Percentiles rank a stretch among this genome's conserved stretches.
These are phyloP conservation scores for Sebastes steindachneri DNA, from an alignment of 2,797 vertebrate species.

Conservation along the genomic window DNA sequence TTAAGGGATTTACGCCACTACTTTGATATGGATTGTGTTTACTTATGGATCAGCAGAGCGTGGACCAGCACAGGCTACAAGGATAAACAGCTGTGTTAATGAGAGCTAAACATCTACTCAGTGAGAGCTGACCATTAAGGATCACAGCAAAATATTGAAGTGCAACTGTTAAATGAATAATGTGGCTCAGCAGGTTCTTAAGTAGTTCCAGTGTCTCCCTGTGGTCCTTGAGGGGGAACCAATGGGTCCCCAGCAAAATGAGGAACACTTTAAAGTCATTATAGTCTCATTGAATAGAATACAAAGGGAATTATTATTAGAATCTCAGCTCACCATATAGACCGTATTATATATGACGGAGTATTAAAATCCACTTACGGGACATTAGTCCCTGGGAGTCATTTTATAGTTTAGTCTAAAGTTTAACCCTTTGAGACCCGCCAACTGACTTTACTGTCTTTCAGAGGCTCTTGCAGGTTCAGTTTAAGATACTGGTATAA, in stretches of 20 bases:
- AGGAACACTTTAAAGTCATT: not conserved
- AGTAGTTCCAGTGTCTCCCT: not conserved
- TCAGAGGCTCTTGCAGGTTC: no score
- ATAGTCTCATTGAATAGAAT: not conserved
- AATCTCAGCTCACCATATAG: not conserved
- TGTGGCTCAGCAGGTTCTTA: not conserved
- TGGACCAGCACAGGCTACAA: conserved; percentile 8
- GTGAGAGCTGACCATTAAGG: not conserved
- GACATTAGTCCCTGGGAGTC: not conserved
- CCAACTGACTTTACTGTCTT: no score
- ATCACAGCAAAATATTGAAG: not conserved
- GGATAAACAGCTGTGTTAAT: conserved; percentile 10
- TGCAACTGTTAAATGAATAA: not conserved
- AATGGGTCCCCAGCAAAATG: not conserved
- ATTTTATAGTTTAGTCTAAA: not conserved
- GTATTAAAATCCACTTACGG: not conserved
- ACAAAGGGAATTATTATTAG: not conserved
- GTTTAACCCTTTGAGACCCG: no score
- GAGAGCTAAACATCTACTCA: not conserved
- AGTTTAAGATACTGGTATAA: no score
- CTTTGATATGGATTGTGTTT: not conserved
- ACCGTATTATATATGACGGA: no score
- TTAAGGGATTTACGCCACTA: not conserved
- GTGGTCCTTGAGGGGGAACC: not conserved
- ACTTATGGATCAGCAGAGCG: conserved; percentile 3